Conservation (phyloP, 2,113 vertebrate species). For the Myodes glareolus region DNA sequence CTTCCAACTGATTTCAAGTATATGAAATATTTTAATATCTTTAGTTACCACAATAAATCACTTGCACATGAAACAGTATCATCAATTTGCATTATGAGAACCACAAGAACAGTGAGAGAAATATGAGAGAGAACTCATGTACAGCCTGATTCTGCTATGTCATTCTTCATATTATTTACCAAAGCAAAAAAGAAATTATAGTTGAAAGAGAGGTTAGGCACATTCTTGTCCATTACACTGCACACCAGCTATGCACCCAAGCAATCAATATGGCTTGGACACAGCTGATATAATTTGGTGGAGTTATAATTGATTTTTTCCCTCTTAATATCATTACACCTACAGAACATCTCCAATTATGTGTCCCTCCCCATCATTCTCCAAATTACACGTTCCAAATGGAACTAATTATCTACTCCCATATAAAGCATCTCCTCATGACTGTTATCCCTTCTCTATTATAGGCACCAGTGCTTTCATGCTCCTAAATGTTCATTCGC, state of each 20-base stretch:
- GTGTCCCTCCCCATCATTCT: constrained; percentile 70
- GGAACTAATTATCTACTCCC: constrained; percentile 77
- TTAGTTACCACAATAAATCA: background rate
- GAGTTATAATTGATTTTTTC: constrained; percentile 76
- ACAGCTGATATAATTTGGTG: constrained; percentile 76
- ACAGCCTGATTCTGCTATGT: background rate
- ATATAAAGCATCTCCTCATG: constrained; percentile 62
- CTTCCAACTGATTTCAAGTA: background rate
- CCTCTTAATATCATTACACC: constrained; percentile 79
- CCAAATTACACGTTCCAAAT: constrained; percentile 80
- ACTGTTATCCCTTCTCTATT: constrained; percentile 69
- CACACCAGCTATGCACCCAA: constrained; percentile 53
- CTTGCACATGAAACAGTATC: background rate
- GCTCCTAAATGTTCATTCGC: constrained; percentile 51
- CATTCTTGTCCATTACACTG: background rate
- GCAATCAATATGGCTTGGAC: constrained; percentile 71
- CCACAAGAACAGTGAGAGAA: background rate
- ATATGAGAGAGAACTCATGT: background rate
- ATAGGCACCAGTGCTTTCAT: constrained; percentile 62
- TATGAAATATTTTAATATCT: background rate
- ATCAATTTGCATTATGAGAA: background rate
- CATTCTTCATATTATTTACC: constrained; percentile 27
- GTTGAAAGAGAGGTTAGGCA: background rate
- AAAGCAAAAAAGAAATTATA: constrained; percentile 3
- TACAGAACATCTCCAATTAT: constrained; percentile 81